These are phyloP conservation scores for Spilarctia lutea DNA, from an alignment of 2,888 invertebrate species.

Conservation along the genomic window DNA sequence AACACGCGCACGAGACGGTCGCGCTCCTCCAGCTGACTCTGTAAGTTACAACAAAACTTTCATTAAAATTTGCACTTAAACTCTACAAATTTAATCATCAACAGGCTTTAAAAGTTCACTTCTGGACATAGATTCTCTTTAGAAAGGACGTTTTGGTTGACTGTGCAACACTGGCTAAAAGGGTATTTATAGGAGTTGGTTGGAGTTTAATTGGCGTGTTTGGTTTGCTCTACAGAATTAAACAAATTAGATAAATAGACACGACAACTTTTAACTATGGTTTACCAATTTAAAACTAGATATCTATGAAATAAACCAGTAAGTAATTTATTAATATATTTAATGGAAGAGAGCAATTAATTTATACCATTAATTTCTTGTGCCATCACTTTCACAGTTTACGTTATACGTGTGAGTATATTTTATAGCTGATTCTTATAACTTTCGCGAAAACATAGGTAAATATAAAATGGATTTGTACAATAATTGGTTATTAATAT, in stretches of 20 bases:
- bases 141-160: no score
- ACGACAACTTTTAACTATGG: background rate
- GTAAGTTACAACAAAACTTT: slow-evolving; percentile 44
- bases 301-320: no score
- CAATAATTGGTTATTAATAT: background rate
- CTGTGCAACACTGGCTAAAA: no score
- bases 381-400: background rate
- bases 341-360: no score
- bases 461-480: background rate
- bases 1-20: slow-evolving; percentile 93
- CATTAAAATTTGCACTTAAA: background rate
- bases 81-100: no score
- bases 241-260: background rate
- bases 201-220: no score
- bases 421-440: background rate
- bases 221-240: background rate
- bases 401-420: background rate
- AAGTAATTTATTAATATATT: no score
- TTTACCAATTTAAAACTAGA: background rate
- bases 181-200: no score
- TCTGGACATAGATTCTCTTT: no score
- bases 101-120: no score
- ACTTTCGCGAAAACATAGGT: background rate
- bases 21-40: slow-evolving; percentile 95
- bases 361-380: background rate